Percentiles rank a stretch among this genome's conserved stretches.
Conservation (phyloP, 1,140 invertebrate genomes). For the Bombus consobrinus region DNA sequence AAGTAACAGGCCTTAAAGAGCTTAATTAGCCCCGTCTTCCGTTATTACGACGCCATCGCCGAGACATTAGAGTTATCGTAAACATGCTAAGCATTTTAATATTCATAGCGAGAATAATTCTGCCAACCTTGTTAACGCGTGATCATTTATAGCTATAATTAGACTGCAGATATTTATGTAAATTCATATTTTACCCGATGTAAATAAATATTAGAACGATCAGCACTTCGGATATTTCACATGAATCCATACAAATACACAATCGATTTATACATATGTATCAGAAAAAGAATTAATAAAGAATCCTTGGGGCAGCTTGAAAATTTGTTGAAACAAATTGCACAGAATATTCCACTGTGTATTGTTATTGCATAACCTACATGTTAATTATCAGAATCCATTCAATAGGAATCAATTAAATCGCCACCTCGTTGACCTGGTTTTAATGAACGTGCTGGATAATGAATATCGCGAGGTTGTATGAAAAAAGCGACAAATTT, state of each 20-base stretch:
- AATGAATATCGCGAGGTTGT: not conserved
- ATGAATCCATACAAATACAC: no score
- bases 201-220: no score
- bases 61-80: not conserved
- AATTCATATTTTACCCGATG: not conserved
- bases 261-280: no score
- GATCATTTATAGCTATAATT: not conserved
- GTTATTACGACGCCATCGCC: not conserved
- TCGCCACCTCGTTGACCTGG: not conserved
- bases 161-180: not conserved
- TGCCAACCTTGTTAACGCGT: not conserved
- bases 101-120: not conserved
- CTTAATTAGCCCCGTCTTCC: conserved; percentile 26
- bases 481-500: not conserved
- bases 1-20: conserved; percentile 18
- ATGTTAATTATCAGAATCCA: not conserved
- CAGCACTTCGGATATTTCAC: no score
- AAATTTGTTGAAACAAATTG: not conserved
- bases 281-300: no score
- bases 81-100: not conserved
- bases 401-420: not conserved
- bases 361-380: not conserved
- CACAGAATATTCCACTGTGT: not conserved
- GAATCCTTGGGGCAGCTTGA: no score
- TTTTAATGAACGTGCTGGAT: not conserved